Conservation (phyloP, 2,888 invertebrate genomes). For the Labia minor region DNA sequence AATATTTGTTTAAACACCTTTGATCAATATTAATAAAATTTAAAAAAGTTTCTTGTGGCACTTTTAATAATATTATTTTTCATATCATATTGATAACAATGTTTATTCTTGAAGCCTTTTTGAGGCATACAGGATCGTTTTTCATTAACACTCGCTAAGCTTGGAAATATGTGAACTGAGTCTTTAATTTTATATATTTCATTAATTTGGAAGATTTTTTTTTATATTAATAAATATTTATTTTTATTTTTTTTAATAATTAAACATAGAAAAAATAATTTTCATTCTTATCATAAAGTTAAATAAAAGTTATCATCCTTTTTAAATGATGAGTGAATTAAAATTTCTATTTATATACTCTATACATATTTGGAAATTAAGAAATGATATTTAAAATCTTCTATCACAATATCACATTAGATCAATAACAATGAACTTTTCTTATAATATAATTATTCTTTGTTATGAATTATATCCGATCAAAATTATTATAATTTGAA, state of each 20-base stretch:
- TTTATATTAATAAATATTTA: not conserved
- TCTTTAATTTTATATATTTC: not conserved
- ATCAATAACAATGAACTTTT: too few species aligned
- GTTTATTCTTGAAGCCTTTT: not conserved
- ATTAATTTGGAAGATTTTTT: too few species aligned
- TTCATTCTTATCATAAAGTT: not conserved
- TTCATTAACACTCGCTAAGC: not conserved
- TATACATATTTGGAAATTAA: too few species aligned
- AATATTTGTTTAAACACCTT: too few species aligned
- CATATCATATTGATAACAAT: not conserved
- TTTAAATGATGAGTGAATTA: too few species aligned
- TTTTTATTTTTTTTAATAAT: not conserved
- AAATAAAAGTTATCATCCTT: too few species aligned
- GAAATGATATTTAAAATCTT: too few species aligned
- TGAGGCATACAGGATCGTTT: not conserved
- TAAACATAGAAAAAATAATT: not conserved
- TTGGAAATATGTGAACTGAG: not conserved
- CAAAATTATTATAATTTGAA: too few species aligned
- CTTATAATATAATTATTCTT: too few species aligned
- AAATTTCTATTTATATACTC: too few species aligned
- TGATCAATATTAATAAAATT: not conserved
- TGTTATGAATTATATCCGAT: too few species aligned
- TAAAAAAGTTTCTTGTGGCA: constrained; percentile 5
- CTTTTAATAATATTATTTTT: not conserved
- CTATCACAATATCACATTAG: too few species aligned